Conservation (phyloP, 1,140 invertebrate species). For the Drosophila sp. region DNA sequence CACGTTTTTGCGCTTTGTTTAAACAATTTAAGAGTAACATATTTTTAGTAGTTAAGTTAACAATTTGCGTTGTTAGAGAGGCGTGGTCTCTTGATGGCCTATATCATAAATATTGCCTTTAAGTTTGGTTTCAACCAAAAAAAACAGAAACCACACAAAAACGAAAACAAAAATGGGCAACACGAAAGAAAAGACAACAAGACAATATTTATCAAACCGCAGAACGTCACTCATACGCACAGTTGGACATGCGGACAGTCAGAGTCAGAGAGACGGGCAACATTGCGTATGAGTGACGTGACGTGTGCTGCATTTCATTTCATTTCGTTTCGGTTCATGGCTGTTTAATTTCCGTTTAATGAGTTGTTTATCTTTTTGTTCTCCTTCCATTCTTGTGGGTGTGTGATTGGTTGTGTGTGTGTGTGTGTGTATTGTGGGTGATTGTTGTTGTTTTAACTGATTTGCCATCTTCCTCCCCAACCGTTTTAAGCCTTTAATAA, state of each 20-base stretch:
- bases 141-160: neutral
- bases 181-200: constrained; percentile 6
- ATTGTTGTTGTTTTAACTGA: constrained; percentile 59
- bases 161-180: neutral
- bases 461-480: constrained; percentile 35
- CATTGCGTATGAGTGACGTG: constrained; percentile 73
- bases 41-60: constrained; percentile 21
- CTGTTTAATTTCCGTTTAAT: constrained; percentile 77
- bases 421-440: neutral
- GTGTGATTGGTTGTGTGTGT: neutral
- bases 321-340: constrained; percentile 54
- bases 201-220: constrained; percentile 45
- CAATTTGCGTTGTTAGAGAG: constrained; percentile 4
- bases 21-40: constrained; percentile 16
- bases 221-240: constrained; percentile 62
- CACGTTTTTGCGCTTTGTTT: constrained; percentile 35
- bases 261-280: constrained; percentile 25
- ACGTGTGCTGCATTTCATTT: constrained; percentile 15
- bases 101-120: constrained; percentile 7
- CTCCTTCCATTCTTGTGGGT: constrained; percentile 40
- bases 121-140: neutral
- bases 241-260: constrained; percentile 22
- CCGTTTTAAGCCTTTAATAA: constrained; percentile 33
- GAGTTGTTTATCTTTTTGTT: constrained; percentile 73
- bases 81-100: neutral